phyloP scores from a whole-genome alignment of 2,888 invertebrate species.

The Lasioglossum malachurum region DNA sequence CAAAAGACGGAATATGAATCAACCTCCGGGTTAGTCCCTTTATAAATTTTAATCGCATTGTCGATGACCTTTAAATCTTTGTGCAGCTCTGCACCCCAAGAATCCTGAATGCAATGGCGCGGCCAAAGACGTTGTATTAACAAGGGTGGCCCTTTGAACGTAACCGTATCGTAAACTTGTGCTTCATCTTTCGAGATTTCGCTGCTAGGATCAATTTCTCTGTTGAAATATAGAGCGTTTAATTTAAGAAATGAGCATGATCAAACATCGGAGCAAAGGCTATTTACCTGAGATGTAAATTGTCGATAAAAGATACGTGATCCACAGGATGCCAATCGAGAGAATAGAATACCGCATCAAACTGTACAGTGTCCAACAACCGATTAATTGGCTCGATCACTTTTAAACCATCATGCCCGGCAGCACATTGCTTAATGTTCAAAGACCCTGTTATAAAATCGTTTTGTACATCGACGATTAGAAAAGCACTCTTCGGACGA shows the following conservation, averaged over 20 bases:
- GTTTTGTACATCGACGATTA: constrained; percentile 98
- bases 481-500: constrained; percentile 94
- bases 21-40: constrained; percentile 97
- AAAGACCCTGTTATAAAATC: constrained; percentile 98
- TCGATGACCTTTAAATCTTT: constrained; percentile 94
- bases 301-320: constrained; percentile 98
- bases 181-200: constrained; percentile 87
- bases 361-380: constrained; percentile 91
- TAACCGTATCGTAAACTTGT: constrained; percentile 95
- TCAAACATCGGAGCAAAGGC: neutral
- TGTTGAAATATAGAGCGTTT: constrained; percentile 46
- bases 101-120: constrained; percentile 97
- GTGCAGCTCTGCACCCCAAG: constrained; percentile 97
- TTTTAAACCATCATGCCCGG: constrained; percentile 95
- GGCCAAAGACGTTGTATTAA: constrained; percentile 98
- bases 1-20: constrained; percentile 99
- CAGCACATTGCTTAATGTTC: constrained; percentile 96
- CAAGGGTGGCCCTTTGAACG: constrained; percentile 94
- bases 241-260: neutral
- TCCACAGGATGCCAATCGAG: constrained; percentile 99
- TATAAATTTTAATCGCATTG: constrained; percentile 92
- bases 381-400: constrained; percentile 96
- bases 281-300: constrained; percentile 87
- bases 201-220: constrained; percentile 81
- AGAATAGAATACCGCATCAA: constrained; percentile 96